Base-by-base conservation (phyloP, 2,888 invertebrate genomes). In the Sisyra nigra region DNA sequence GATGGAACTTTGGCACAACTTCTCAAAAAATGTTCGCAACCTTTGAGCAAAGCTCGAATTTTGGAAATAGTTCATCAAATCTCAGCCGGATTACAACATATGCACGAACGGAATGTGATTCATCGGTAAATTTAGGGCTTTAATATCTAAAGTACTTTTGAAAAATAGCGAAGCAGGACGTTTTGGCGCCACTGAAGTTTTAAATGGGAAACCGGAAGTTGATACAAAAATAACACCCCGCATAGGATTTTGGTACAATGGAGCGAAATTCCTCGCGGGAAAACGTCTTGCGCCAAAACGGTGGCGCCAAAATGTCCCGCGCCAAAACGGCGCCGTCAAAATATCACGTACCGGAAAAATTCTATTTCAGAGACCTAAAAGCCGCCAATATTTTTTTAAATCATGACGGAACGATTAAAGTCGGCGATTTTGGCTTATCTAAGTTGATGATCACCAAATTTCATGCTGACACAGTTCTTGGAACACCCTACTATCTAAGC, bases 381-480 rank as follows among this genome's bases (percentile, higher is more conserved):
- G 79, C 80, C 0, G 79, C 78, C 4, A 81, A 81, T 59, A 75
- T 82, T 3, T 82, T 82, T 53, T 59, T 82, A 43, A 80, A 74
- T 11, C 72, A 72, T 52, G 69, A 74, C 31, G 74, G 76, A 1
- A 63, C 68, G 24, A 71, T 81, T 0, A 81, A 81, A 62, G 69
- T 79, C 31, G 81, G 81, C 1, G 81, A 82, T 58, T 81, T 82
- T 62, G 81, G 81, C 17, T 82, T 83, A 49, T 78, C 79, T 2
- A 81, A 81, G 60, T 72, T 80, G 54, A 69, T 82, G 69, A 72
- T 74, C 41, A 76, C 79, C 0, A 67, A 65, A 58, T 69, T 70
- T 19, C 74, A 72, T 51, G 78, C 79, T 1, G 72, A 76, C 52
- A 80, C 79, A 1, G 75, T 80, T 10, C 63, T 80, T n/a, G 80